Evolutionary conservation across 2,888 invertebrate species (phyloP), one percentile per base, ranked within the genome.

Genomic region (Ophioninae sp.): DNA sequence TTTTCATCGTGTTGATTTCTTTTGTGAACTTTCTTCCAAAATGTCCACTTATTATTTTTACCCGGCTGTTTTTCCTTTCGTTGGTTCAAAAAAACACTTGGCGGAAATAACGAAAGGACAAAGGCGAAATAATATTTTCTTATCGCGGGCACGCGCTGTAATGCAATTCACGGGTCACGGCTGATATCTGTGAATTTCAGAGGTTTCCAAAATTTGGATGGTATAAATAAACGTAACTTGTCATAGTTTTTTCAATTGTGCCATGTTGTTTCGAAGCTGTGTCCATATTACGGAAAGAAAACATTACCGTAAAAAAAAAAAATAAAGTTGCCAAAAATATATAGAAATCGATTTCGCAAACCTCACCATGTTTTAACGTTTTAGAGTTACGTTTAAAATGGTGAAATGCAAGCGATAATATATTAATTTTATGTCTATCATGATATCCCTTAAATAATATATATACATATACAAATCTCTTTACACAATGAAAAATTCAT

Each of bases 91-190:
- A 44, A 13, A 13, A 44, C 21, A 23, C 23, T 61, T 64, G 13
- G 30, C 30, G 64, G 23, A 23, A 64, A 7, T 64, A 64, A 64
- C 37, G 23, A 64, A 64, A 64, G 64, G 37, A 64, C 17, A 37
- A 30, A 21, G 17, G 64, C 64, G 17, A 64, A 37, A 64, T 30
- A 64, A 64, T 64, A 64, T 64, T 64, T 50, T 50, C 50, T 17
- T 50, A 50, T 50, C 13, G 50, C 17, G 17, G 50, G 50, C 50
- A 50, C 50, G 50, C 50, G 50, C 50, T 13, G 17, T 50, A 50
- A 50, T 50, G 17, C 13, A 50, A 50, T 50, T 17, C 17, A 10
- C 17, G 17, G 17, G 13, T 50, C 50, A 6, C 2, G 17, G 13
- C 50, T 50, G 50, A 50, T 50, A 50, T 50, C 50, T 17, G 50